These are phyloP conservation scores for Phalacrocorax carbo DNA, from an alignment of 2,113 vertebrate species.

Conservation along the genomic window DNA sequence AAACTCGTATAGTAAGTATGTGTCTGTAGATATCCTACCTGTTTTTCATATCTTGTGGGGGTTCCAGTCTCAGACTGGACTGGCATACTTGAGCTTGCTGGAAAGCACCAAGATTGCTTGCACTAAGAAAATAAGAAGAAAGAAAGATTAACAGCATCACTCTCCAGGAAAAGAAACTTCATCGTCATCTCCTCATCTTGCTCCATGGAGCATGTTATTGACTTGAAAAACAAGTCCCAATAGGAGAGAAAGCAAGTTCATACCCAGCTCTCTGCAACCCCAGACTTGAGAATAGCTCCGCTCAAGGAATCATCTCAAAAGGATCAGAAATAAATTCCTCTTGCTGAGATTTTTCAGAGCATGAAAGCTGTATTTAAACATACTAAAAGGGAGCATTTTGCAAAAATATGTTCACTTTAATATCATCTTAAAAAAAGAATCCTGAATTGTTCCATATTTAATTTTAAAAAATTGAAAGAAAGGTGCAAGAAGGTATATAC, in stretches of 20 bases:
- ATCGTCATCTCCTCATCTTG: neutral
- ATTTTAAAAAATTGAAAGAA: neutral
- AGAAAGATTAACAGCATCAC: neutral
- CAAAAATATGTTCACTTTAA: neutral
- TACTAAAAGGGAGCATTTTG: neutral
- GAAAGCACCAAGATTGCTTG: neutral
- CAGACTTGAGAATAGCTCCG: neutral
- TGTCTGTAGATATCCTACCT: neutral
- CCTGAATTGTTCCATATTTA: neutral
- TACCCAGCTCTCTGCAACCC: neutral
- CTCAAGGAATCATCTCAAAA: neutral
- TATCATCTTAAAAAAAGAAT: neutral
- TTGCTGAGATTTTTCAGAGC: neutral
- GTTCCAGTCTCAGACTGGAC: neutral
- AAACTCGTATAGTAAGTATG: neutral
- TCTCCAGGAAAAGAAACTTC: neutral
- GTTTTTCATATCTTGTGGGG: neutral
- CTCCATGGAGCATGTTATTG: neutral
- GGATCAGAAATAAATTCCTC: neutral
- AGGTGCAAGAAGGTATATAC: neutral
- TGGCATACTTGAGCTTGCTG: neutral
- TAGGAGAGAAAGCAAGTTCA: neutral
- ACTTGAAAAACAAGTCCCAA: neutral
- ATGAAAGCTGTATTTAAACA: neutral
- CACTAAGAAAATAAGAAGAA: neutral